Evolutionary conservation across 1,140 invertebrate genomes (phyloP), one percentile per base, ranked within the genome.

Genomic region (Drosophila kanapiae): DNA sequence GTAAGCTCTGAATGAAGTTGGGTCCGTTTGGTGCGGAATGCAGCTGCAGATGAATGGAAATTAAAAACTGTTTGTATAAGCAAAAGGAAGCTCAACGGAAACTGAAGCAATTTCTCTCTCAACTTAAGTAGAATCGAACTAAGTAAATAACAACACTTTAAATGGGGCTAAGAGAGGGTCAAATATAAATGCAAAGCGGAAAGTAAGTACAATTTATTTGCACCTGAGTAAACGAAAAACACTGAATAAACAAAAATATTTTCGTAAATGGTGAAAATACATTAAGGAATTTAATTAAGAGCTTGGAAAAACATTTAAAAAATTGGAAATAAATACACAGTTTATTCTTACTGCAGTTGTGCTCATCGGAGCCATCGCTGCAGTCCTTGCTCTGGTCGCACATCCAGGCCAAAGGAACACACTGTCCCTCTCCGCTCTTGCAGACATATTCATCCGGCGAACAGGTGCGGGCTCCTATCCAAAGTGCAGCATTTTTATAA

Each of bases 311-410:
- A 45, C 16, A 16, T 1, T 13, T 23, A 40, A 10, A 23, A 13
- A 60, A 63, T 57, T 4, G 13, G 38, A 10, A 53, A 6, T 29
- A 14, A 8, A 80, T 63, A 80, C 93, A 27, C 23, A 11, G n/a
- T 2, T 51, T 58, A 35, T 53, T 37, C 97, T 97, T 97, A 98
- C 97, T 97, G 95, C 97, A 97, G 93, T 95, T 95, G 93, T 95
- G 95, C 92, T 98, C 97, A 93, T 99, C 98, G 75, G 97, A 97
- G 78, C 95, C 96, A 93, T 98, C 97, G 59, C 95, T 95, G 94
- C 98, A 98, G 94, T 98, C 98, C 35, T 94, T 93, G 92, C 96
- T 96, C 91, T 96, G 96, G 93, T 98, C 97, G 93, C 98, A 99
- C 94, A 98, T 97, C 97, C 97, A 98, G 40, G 96, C 96, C 78